A percentile compares a stretch with the other conserved stretches of the same genome.
phyloP scores from a whole-genome alignment of 2,797 vertebrate genomes.

The Sternarchorhynchus goeldii region DNA sequence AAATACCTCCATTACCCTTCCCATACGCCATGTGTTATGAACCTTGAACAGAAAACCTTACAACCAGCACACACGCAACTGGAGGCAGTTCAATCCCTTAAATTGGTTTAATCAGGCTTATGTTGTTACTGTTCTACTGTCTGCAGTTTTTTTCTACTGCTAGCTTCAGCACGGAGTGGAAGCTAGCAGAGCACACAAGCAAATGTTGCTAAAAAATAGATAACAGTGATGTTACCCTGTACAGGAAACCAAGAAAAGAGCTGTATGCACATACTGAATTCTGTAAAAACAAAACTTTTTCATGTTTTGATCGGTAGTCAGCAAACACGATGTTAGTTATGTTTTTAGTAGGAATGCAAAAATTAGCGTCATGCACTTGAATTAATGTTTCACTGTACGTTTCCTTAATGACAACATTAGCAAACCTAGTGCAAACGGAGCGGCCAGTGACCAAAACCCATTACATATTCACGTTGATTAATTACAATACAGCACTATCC shows the following conservation, averaged over 20 bases:
- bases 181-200: no score
- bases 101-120: neutral
- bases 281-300: neutral
- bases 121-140: neutral
- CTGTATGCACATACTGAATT: neutral
- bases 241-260: neutral
- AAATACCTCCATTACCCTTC: neutral
- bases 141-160: neutral
- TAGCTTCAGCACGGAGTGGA: no score
- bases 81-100: neutral
- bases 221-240: neutral
- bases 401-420: neutral
- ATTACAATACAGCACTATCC: conserved; percentile 2
- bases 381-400: neutral
- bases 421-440: neutral
- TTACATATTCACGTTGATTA: no score
- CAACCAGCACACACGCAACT: neutral
- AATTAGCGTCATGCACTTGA: neutral
- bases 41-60: neutral
- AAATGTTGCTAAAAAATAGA: no score
- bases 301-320: conserved; percentile 2
- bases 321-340: neutral
- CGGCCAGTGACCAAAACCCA: neutral
- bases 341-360: neutral
- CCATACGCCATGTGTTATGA: neutral